Conservation (phyloP, 2,113 vertebrate species). For the Ailurus styani region DNA sequence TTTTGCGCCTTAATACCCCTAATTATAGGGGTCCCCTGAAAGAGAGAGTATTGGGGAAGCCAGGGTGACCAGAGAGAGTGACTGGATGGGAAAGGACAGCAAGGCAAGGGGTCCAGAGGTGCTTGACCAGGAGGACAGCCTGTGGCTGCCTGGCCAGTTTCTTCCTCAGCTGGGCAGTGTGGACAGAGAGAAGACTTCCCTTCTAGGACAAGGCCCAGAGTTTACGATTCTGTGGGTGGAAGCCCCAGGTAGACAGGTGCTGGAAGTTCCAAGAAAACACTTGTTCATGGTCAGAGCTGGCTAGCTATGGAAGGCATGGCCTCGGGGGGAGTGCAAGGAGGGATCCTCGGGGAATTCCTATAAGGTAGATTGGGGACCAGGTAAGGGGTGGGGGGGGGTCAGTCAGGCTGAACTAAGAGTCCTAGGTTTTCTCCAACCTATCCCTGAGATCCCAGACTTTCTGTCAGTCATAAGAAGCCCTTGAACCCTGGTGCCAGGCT, state of each 20-base stretch:
- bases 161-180: background rate
- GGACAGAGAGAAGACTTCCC: background rate
- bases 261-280: background rate
- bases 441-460: background rate
- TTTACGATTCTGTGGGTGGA: background rate
- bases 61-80: background rate
- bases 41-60: background rate
- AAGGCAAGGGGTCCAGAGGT: background rate
- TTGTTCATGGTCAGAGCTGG: background rate
- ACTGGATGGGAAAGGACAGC: background rate
- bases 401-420: background rate
- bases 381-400: accelerated
- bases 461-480: background rate
- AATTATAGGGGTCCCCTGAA: background rate
- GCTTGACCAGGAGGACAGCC: background rate
- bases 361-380: background rate
- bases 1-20: background rate
- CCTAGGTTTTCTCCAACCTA: background rate
- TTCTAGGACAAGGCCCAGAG: background rate
- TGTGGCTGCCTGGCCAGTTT: background rate
- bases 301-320: background rate
- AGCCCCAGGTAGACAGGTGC: background rate
- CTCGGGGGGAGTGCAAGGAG: background rate
- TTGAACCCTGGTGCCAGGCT: background rate
- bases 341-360: background rate